Evolutionary conservation across 2,113 vertebrate genomes (phyloP), one percentile per base, ranked within the genome.

Genomic region (Heterocephalus glaber): DNA sequence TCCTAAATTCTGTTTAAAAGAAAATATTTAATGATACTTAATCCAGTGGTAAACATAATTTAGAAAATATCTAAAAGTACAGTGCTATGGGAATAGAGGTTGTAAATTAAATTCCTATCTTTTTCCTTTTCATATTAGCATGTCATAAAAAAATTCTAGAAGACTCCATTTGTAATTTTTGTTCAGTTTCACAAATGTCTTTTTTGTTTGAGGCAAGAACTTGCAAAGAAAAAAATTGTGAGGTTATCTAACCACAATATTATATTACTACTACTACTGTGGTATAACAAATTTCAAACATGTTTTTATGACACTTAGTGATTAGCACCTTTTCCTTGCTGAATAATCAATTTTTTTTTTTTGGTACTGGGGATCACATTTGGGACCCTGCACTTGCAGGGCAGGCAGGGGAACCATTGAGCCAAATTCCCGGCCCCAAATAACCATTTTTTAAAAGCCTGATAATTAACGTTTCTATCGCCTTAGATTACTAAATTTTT

Each of bases 61-160:
- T 61, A 89, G 74, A 17, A 97, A 92, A 97, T 66, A 58, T 9
- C 63, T 92, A 82, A 70, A 96, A 87, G 22, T 56, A 92, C 3
- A 87, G 16, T 86, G 19, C 6, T 84, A 92, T 24, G 4, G 10
- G 2, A 65, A 6, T 92, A 33, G 68, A 89, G 30, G 5, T 19
- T 84, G 4, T 70, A 92, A 86, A 87, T 52, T 56, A 87, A 92
- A 88, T 89, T 80, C 20, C 22, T 74, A 7, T 47, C 3, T 10
- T 86, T 90, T 74, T 56, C n/a, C 54, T 88, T 92, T 94, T 80
- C 56, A 74, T 28, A 28, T 86, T 83, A 93, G 47, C 66, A 65
- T 4, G 56, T 30, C 80, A 89, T 52, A 13, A 86, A 93, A 89
- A 96, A 89, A 38, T n/a, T 80, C 41, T 93, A 94, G 0, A 95